Evolutionary conservation across 2,797 vertebrate species (phyloP).

Genomic region (Rhynchonycteris naso): DNA sequence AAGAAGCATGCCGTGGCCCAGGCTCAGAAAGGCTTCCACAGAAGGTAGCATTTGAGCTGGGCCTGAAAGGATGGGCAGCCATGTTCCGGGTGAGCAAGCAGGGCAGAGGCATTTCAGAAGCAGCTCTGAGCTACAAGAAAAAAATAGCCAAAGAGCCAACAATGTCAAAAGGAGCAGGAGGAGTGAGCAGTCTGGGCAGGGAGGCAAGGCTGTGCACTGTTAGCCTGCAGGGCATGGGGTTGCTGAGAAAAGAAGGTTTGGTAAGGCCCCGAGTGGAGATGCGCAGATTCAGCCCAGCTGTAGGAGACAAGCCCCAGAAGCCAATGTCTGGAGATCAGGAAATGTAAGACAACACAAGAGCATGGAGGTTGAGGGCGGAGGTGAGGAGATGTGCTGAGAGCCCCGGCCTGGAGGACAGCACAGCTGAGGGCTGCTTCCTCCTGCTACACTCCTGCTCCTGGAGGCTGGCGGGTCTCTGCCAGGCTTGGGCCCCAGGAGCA

Average conservation of each 20-base stretch:
- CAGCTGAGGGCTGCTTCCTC: background rate
- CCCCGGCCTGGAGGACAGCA: background rate
- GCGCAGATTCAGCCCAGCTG: background rate
- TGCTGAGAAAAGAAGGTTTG: background rate
- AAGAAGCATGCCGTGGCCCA: background rate
- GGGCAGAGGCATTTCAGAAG: background rate
- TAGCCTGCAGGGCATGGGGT: background rate
- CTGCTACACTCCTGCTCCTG: background rate
- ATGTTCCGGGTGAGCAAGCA: background rate
- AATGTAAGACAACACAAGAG: background rate
- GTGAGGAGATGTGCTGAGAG: accelerated
- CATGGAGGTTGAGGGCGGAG: accelerated
- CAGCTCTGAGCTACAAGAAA: background rate
- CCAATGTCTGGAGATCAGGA: background rate
- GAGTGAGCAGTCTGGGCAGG: background rate
- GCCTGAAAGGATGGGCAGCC: background rate
- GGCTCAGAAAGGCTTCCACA: conserved; percentile 7
- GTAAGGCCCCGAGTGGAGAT: background rate
- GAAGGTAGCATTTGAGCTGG: conserved; percentile 41
- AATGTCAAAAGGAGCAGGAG: accelerated
- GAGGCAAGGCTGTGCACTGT: background rate
- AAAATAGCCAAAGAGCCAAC: background rate
- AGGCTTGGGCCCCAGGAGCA: background rate
- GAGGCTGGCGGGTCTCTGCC: background rate
- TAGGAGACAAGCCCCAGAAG: background rate